Conservation (phyloP, 2,113 vertebrate genomes). For the Mesitornis unicolor region DNA sequence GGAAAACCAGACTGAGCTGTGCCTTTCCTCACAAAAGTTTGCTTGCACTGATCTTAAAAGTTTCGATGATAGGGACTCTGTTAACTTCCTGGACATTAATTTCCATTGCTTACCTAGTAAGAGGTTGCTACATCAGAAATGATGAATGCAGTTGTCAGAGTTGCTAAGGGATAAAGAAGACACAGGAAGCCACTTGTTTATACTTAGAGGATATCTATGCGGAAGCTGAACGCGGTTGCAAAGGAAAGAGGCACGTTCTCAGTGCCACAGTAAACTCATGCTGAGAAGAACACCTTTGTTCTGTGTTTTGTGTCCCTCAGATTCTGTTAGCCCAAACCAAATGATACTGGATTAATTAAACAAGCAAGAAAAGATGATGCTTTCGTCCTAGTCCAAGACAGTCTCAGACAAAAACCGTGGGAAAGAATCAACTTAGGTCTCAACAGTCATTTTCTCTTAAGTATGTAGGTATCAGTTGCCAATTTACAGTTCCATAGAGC, state of each 20-base stretch:
- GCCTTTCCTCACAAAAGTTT: background rate
- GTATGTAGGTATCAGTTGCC: background rate
- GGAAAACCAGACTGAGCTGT: background rate
- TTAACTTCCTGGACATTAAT: background rate
- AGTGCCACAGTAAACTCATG: background rate
- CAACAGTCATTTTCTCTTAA: background rate
- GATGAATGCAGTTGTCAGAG: background rate
- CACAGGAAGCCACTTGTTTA: background rate
- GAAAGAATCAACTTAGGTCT: background rate
- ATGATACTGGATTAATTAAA: background rate
- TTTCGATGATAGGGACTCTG: background rate
- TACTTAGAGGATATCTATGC: background rate
- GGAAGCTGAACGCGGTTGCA: background rate
- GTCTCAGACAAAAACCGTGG: background rate
- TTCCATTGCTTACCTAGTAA: background rate
- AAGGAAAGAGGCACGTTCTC: background rate
- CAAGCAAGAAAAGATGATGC: background rate
- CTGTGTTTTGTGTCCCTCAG: background rate
- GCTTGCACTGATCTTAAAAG: background rate
- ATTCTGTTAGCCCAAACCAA: background rate
- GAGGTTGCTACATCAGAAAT: background rate
- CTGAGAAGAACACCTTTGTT: background rate
- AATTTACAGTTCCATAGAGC: background rate
- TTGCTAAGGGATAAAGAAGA: background rate
- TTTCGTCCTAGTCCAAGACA: background rate